Evolutionary conservation across 2,797 vertebrate species (phyloP), one percentile per base, ranked within the genome.

Genomic region (Nyctalus aviator): DNA sequence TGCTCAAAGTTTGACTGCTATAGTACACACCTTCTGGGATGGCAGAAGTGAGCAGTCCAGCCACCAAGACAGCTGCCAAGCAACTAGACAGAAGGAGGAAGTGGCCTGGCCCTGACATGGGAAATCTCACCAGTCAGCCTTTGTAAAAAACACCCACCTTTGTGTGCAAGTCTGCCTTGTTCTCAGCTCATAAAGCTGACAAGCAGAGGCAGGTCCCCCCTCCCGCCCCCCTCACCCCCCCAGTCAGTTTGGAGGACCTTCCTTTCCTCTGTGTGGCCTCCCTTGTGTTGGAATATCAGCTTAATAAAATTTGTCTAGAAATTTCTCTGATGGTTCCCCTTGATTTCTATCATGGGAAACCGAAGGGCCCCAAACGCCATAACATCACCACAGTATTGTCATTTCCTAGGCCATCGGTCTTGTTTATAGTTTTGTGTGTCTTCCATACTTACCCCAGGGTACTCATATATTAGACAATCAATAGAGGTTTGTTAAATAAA

Each of bases 401-500:
- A 71, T 66, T 88, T 90, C 53, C 41, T 46, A 44, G 37, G 72
- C 50, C 57, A n/a, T n/a, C 0, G 35, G 8, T 46, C 37, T 84
- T 78, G 21, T 57, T 86, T 21, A 71, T 3, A 55, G 32, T 73
- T 79, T 72, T 62, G 8, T 68, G 21, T 41, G 27, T 88, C n/a
- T 92, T 87, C 17, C 21, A 0, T 37, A 50, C 30, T 90, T 75
- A 95, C 55, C 44, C 37, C 12, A 37, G 37, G 41, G 21, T 35
- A n/a, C 41, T 82, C 11, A 15, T 14, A 41, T n/a, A 9, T 32
- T 85, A 94, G 73, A 27, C 2, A 78, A 32, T 84, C 44, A 75
- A 35, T 10, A 68, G 25, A 69, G 30, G 90, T 46, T 91, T 90
- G 25, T n/a, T 66, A 66, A 62, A 59, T 72, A 66, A 93, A 71